Percentiles rank a stretch among this genome's conserved stretches.
Conservation (phyloP, 2,113 vertebrate species). For the Clarias gariepinus region DNA sequence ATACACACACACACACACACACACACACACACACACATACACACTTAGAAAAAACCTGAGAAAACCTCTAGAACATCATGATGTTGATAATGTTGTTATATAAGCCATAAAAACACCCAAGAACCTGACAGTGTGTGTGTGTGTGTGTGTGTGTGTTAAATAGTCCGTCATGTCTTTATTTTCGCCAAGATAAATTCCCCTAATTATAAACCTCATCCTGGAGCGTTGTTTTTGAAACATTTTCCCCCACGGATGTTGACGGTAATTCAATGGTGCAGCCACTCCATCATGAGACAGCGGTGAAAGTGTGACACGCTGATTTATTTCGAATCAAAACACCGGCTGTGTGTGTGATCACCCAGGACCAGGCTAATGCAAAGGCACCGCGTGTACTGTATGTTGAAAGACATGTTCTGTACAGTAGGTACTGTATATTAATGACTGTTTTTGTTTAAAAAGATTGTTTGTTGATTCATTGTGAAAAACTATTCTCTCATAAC, state of each 20-base stretch:
- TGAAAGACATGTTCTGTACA: not conserved
- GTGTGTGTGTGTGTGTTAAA: not conserved
- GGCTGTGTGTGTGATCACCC: not conserved
- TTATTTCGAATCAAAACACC: not conserved
- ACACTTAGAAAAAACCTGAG: not conserved
- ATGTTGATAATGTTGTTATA: not conserved
- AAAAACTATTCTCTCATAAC: too few relatives aligned
- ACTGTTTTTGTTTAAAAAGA: not conserved
- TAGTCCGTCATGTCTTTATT: not conserved
- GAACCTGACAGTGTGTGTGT: not conserved
- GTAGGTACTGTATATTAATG: not conserved
- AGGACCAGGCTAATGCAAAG: not conserved
- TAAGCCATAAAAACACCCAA: not conserved
- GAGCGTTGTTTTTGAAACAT: not conserved
- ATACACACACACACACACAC: not conserved
- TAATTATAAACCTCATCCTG: not conserved
- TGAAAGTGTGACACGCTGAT: not conserved
- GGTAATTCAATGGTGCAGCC: constrained; percentile 1
- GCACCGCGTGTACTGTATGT: not conserved
- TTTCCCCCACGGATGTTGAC: not conserved
- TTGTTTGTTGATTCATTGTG: too few relatives aligned
- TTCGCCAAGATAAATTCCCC: not conserved
- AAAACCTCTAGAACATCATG: not conserved
- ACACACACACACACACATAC: not conserved
- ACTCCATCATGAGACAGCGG: not conserved